Evolutionary conservation across 2,888 invertebrate species (phyloP).

Genomic region (Zaprionus lineosus): DNA sequence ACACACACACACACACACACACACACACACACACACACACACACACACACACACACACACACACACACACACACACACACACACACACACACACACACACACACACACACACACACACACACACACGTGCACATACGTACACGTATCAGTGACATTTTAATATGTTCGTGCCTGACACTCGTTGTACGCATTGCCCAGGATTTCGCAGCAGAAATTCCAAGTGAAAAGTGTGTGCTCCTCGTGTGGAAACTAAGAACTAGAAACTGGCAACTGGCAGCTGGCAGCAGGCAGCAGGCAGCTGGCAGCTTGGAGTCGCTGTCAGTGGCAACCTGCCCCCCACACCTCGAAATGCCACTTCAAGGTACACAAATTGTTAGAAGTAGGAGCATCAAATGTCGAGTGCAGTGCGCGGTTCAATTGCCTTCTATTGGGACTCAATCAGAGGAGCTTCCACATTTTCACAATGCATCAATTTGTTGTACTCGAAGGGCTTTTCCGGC

Average conservation of each 20-base stretch:
- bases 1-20: neutral
- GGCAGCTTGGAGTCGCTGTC: constrained; percentile 15
- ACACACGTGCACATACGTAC: neutral
- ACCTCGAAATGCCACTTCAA: constrained; percentile 11
- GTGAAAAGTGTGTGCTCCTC: too few relatives aligned
- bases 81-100: constrained; percentile 1
- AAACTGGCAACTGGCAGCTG: too few relatives aligned
- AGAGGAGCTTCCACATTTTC: constrained; percentile 24
- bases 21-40: too few relatives aligned
- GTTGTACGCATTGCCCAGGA: constrained; percentile 30
- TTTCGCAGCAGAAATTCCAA: too few relatives aligned
- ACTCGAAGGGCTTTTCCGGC: constrained; percentile 11
- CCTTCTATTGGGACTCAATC: constrained; percentile 30
- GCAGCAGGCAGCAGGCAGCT: too few relatives aligned
- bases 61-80: neutral
- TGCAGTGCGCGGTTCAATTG: constrained; percentile 41
- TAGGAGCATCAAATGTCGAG: constrained; percentile 71
- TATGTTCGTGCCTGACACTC: constrained; percentile 33
- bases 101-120: neutral
- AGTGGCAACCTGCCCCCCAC: constrained; percentile 28
- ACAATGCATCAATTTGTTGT: constrained; percentile 28
- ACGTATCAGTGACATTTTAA: constrained; percentile 23
- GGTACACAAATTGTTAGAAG: constrained; percentile 58
- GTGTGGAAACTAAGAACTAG: too few relatives aligned
- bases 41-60: neutral